A percentile compares a stretch with the other conserved stretches of the same genome.
Conservation (phyloP, 2,888 invertebrate genomes). For the Atherix ibis region DNA sequence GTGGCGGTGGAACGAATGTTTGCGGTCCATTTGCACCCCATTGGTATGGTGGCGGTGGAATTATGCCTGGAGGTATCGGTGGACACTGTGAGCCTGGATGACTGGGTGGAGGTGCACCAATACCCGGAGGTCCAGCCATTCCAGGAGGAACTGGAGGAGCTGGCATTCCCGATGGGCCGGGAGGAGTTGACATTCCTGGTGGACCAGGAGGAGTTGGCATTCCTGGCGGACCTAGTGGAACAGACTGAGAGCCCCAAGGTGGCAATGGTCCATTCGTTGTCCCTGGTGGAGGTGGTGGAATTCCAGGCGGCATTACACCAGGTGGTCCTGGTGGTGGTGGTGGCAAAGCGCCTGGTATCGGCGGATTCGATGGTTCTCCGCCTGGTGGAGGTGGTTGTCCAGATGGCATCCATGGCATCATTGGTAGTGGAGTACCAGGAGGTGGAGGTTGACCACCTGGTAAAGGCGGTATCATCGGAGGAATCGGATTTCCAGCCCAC, state of each 20-base stretch:
- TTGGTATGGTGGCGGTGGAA: conserved; percentile 20
- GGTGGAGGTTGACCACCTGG: conserved; percentile 23
- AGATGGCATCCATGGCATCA: conserved; percentile 42
- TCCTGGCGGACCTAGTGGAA: not conserved
- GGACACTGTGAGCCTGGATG: conserved; percentile 18
- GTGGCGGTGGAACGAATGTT: conserved; percentile 23
- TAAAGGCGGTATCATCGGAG: conserved; percentile 19
- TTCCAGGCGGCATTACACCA: conserved; percentile 34
- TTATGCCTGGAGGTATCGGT: conserved; percentile 9
- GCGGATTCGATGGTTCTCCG: conserved; percentile 22
- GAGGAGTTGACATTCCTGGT: conserved; percentile 13
- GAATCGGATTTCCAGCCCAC: conserved; percentile 22
- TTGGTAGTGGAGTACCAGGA: conserved; percentile 37
- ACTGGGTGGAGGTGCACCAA: conserved; percentile 30
- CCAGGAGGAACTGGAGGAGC: conserved; percentile 12
- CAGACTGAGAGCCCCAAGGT: conserved; percentile 13
- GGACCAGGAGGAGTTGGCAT: not conserved
- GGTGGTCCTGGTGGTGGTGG: conserved; percentile 37
- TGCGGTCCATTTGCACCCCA: conserved; percentile 20
- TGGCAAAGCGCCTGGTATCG: conserved; percentile 18
- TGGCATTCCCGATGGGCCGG: conserved; percentile 24
- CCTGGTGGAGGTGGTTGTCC: conserved; percentile 37
- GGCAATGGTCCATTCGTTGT: conserved; percentile 30
- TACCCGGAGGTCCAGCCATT: conserved; percentile 26
- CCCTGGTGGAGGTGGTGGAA: conserved; percentile 31